Evolutionary conservation across 2,888 invertebrate species (phyloP), one percentile per base, ranked within the genome.

Genomic region (Blastobasis lacticolella): DNA sequence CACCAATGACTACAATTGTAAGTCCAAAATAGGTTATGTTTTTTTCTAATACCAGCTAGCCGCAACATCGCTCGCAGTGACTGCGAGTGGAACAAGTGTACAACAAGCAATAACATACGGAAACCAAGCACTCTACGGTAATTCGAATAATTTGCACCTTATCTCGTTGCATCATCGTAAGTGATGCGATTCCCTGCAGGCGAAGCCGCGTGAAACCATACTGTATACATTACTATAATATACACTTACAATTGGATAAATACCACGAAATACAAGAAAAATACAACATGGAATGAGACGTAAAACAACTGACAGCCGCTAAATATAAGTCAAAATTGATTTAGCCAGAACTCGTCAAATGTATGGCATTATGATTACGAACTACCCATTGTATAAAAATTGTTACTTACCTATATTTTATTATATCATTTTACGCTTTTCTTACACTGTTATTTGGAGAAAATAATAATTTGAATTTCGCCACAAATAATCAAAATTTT

Each of bases 251-350:
- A 54, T 53, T 53, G 51, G 53, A 57, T 61, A 64, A 23, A 23
- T 2, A 23, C 23, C 23, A 23, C 23, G 23, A 23, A 23, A 23
- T 63, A 62, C 65, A 56, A 65, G 59, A 67, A 65, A 64, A 62
- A 54, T 58, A 54, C 50, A 48, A 57, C 62, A 64, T 71, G 70
- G 67, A 67, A 67, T 77, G 63, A 77, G 78, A 80, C 84, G 85
- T 86, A 86, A 85, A 88, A 87, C 85, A 86, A 81, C 77, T 88
- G 87, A 88, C 87, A 88, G 81, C 82, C 85, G 87, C 81, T 74
- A 75, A 75, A 73, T 75, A 71, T 72, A 75, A 23, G 23, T 23
- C 23, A 23, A 23, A 23, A 23, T 23, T 23, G 23, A 49, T 53
- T 46, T 49, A 45, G 50, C 51, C 43, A 48, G 49, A n/a, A 45